Conservation (phyloP, 2,888 invertebrate species). For the Fragum fragum region DNA sequence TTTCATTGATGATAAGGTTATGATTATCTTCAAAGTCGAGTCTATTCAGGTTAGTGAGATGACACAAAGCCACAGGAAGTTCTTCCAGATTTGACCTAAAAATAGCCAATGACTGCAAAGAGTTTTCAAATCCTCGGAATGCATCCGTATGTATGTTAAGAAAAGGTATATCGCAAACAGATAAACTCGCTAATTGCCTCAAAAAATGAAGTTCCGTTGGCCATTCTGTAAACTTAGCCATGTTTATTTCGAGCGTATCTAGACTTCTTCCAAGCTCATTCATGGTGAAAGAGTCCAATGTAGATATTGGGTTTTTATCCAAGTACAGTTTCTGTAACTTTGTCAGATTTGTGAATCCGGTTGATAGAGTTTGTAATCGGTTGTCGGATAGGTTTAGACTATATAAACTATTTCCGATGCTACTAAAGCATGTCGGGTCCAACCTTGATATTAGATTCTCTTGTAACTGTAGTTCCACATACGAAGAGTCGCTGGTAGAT, state of each 20-base stretch:
- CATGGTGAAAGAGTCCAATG: background rate
- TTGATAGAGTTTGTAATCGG: background rate
- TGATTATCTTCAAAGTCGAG: background rate
- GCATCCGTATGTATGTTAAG: background rate
- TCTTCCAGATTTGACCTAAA: background rate
- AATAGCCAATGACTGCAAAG: constrained; percentile 1
- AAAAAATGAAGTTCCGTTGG: constrained; percentile 4
- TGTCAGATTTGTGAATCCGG: background rate
- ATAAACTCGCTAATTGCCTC: background rate
- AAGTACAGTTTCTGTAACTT: constrained; percentile 3
- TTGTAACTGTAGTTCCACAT: background rate
- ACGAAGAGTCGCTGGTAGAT: background rate
- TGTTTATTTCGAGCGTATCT: background rate
- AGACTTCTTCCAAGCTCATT: background rate
- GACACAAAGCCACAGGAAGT: constrained; percentile 11
- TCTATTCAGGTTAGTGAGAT: background rate
- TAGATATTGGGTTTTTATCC: constrained; percentile 5
- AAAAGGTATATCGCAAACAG: background rate
- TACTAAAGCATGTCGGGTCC: background rate
- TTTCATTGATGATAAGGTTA: background rate
- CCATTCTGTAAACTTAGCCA: background rate
- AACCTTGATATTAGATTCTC: background rate
- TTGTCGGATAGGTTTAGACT: background rate
- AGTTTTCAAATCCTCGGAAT: background rate
- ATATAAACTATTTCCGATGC: background rate